Conservation (phyloP, 64 coral and sea anemone genomes). For the Trachythela sp. region DNA sequence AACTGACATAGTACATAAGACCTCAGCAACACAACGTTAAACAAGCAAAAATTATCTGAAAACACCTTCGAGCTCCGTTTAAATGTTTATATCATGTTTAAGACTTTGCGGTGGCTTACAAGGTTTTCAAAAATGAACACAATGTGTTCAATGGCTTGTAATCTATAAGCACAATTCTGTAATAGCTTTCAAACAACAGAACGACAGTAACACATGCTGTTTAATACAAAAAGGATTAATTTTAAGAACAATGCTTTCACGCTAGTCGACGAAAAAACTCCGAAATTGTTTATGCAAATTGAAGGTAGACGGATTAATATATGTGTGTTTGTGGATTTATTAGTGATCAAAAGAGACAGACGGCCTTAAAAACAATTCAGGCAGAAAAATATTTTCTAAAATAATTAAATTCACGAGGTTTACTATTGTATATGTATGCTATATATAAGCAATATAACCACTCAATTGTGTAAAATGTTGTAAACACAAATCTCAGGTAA, state of each 20-base stretch:
- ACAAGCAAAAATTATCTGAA: neutral
- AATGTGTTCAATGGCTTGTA: neutral
- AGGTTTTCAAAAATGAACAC: neutral
- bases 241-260: neutral
- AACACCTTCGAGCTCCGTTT: neutral
- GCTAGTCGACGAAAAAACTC: neutral
- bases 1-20: neutral
- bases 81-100: neutral
- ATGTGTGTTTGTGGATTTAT: neutral
- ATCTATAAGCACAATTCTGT: neutral
- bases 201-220: neutral
- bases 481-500: neutral
- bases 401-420: neutral
- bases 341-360: neutral
- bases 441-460: too few relatives aligned
- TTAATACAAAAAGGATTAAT: neutral
- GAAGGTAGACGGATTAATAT: neutral
- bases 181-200: conserved; percentile 8
- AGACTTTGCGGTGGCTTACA: neutral
- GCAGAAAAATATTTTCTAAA: neutral
- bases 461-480: too few relatives aligned
- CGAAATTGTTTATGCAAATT: neutral
- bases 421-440: too few relatives aligned
- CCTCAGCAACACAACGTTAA: neutral
- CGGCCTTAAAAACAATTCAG: neutral